A percentile compares a stretch with the other conserved stretches of the same genome.
phyloP scores from a whole-genome alignment of 2,888 invertebrate genomes.

The Cecidostiba fungosa region DNA sequence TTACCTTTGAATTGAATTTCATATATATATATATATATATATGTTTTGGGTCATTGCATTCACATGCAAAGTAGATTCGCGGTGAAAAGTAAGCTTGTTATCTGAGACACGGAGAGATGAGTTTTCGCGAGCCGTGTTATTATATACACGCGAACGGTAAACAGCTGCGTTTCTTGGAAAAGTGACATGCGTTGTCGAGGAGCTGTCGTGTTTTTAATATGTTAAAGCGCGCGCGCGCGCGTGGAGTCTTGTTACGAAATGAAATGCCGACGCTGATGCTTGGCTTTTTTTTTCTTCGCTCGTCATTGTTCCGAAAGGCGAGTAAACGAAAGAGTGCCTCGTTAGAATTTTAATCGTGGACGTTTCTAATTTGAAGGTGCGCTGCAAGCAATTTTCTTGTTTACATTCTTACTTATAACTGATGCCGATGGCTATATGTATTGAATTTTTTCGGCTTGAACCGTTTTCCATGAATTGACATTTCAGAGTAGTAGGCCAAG shows the following conservation, averaged over 20 bases:
- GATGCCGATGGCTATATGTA: not conserved
- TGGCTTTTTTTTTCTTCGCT: conserved; percentile 28
- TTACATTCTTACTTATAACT: conserved; percentile 9
- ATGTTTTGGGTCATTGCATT: not conserved
- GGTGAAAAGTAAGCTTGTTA: not conserved
- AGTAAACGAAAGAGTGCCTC: conserved; percentile 32
- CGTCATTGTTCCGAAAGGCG: conserved; percentile 37
- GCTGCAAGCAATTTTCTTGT: not conserved
- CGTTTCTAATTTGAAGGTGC: conserved; percentile 31
- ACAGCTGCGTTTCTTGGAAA: not conserved
- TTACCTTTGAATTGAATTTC: not conserved
- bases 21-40: not conserved
- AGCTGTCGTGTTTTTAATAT: conserved; percentile 40
- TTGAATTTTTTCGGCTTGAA: not conserved
- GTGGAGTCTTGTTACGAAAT: conserved; percentile 37
- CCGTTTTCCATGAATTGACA: not conserved
- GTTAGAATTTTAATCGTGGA: conserved; percentile 44
- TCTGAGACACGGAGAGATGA: not conserved
- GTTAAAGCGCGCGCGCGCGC: conserved; percentile 1
- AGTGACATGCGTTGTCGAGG: not conserved
- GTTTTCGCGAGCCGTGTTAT: not conserved
- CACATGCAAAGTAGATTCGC: not conserved
- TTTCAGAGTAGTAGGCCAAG: not conserved
- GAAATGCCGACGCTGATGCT: conserved; percentile 34
- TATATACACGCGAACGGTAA: not conserved